Evolutionary conservation across 2,888 invertebrate species (phyloP).

Genomic region (Harpalus rufipes): DNA sequence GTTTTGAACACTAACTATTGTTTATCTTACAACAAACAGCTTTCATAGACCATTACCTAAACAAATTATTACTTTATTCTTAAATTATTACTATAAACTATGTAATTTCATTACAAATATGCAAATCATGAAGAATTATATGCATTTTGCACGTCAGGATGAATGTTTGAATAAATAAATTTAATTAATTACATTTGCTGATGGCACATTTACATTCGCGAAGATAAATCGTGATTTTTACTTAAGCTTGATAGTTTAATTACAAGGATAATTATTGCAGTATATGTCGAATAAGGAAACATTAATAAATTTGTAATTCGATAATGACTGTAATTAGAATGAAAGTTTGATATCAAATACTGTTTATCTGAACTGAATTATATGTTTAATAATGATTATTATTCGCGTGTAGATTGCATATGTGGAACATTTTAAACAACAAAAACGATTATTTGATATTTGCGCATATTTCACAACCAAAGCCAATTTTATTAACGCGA

Average conservation of each 20-base stretch:
- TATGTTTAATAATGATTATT: slow-evolving; percentile 21
- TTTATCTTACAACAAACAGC: slow-evolving; percentile 11
- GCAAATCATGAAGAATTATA: slow-evolving; percentile 10
- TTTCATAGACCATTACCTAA: slow-evolving; percentile 15
- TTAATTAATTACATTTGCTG: slow-evolving; percentile 1
- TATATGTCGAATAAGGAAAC: slow-evolving; percentile 10
- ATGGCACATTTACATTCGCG: not conserved
- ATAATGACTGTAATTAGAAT: slow-evolving; percentile 33
- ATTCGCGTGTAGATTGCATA: not conserved
- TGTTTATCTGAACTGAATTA: slow-evolving; percentile 13
- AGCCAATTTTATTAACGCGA: slow-evolving; percentile 5
- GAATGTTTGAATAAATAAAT: not conserved
- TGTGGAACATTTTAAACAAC: not conserved
- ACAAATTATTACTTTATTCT: slow-evolving; percentile 16
- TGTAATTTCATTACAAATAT: slow-evolving; percentile 13
- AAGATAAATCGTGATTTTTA: not conserved
- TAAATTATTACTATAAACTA: slow-evolving; percentile 10
- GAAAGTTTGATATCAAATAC: slow-evolving; percentile 38
- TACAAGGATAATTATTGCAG: not conserved
- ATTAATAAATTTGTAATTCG: slow-evolving; percentile 39
- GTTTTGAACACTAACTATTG: not conserved
- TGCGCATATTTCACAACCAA: not conserved
- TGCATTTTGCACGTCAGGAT: slow-evolving; percentile 14
- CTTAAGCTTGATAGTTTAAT: not conserved
- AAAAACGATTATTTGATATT: not conserved